Evolutionary conservation across 2,888 invertebrate species (phyloP), one percentile per base, ranked within the genome.

Genomic region (Sphaerophoria rueppellii): DNA sequence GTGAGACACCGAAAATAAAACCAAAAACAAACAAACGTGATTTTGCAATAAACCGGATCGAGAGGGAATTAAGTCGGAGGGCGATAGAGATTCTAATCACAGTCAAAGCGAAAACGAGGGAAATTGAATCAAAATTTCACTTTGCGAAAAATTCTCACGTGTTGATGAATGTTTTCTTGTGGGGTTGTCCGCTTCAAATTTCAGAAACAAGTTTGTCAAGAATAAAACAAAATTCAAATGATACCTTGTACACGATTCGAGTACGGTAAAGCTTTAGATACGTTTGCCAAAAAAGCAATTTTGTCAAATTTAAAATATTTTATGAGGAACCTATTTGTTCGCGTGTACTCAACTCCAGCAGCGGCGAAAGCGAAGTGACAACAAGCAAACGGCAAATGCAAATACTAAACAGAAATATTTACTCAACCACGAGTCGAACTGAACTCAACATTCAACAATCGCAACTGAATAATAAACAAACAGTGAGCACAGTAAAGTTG

Each of bases 301-400:
- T 11, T 11, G 50, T 37, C 6, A 65, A 50, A 34, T 61, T 3
- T 14, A 48, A 34, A 35, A 5, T 34, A 48, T 40, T 40, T 12
- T 9, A 43, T 40, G 7, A 54, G 40, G 37, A 52, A 67, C 65
- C 52, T 52, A 72, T 69, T 60, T 43, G 34, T 35, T 32, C 32
- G n/a, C 43, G 63, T 46, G 63, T 60, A 69, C 70, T 74, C 58
- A 32, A 65, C 65, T 78, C 58, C 34, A 78, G 74, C 70, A 82
- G 65, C 74, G 57, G 78, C 78, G 82, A 78, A 78, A 73, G 63
- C 82, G 58, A 82, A 82, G 73, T 82, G 82, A 78, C 73, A 82
- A 82, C 57, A 70, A 78, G 63, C 74, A 80, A 74, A 74, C 55
- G 48, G 46, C 73, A 50, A 78, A 74, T 43, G 67, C 72, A 55